Conservation (phyloP, 2,888 invertebrate genomes). For the Drosophila yooni region DNA sequence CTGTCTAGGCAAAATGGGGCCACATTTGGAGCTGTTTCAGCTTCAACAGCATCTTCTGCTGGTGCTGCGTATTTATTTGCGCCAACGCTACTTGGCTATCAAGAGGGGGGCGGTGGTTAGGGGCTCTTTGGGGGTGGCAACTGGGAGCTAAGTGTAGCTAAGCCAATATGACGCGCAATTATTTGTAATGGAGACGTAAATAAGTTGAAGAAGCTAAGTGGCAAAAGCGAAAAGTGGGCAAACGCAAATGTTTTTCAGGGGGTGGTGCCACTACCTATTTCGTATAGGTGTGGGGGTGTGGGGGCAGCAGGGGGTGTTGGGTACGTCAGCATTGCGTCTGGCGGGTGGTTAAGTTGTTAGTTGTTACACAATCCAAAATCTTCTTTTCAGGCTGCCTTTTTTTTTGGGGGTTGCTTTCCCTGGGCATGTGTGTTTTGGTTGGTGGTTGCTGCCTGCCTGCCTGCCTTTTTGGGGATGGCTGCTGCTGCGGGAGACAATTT, state of each 20-base stretch:
- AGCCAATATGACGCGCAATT: conserved; percentile 84
- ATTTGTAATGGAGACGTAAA: conserved; percentile 84
- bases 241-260: conserved; percentile 31
- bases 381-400: conserved; percentile 34
- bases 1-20: conserved; percentile 64
- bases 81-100: conserved; percentile 14
- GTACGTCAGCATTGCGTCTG: conserved; percentile 24
- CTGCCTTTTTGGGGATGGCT: conserved; percentile 22
- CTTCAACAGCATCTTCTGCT: background rate
- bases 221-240: conserved; percentile 71
- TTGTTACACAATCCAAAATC: conserved; percentile 71
- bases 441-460: conserved; percentile 46
- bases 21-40: conserved; percentile 45
- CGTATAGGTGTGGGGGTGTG: background rate
- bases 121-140: conserved; percentile 18
- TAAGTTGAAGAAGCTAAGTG: conserved; percentile 81
- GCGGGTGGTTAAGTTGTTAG: conserved; percentile 73
- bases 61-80: conserved; percentile 35
- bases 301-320: conserved; percentile 15
- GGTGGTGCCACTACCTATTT: background rate
- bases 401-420: conserved; percentile 63
- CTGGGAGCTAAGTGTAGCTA: conserved; percentile 60
- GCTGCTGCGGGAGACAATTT: conserved; percentile 44
- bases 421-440: conserved; percentile 7
- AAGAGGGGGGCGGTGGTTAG: background rate